phyloP scores from a whole-genome alignment of 2,113 vertebrate genomes.

The Indicator maculatus region DNA sequence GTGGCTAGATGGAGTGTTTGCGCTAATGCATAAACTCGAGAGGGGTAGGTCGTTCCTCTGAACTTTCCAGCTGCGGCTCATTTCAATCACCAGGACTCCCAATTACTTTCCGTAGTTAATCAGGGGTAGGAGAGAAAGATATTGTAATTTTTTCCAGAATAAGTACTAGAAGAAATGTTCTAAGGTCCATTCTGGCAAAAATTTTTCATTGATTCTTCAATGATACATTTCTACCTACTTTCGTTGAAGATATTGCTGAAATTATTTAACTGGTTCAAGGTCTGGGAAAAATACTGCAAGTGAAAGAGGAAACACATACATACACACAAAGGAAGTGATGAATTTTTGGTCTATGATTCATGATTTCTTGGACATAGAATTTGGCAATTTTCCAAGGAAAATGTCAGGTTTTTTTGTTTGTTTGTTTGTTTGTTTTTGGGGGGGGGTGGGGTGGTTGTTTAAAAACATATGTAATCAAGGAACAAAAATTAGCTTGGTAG shows the following conservation, averaged over 20 bases:
- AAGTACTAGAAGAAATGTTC: neutral
- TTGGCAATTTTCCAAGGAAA: neutral
- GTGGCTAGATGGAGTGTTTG: neutral
- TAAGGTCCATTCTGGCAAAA: neutral
- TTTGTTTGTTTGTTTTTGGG: too few relatives aligned
- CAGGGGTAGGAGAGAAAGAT: neutral
- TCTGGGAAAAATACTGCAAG: neutral
- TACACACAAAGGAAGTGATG: neutral
- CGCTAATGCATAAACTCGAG: fast-evolving
- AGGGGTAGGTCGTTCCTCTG: neutral
- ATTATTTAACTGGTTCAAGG: neutral
- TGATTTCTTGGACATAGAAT: neutral
- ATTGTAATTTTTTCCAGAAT: too few relatives aligned
- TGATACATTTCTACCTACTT: neutral
- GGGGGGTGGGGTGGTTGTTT: too few relatives aligned
- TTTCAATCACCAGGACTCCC: neutral
- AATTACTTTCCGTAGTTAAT: neutral
- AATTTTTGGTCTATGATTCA: neutral
- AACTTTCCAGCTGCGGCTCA: neutral
- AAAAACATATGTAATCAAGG: neutral
- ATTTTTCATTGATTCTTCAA: neutral
- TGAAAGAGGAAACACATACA: neutral
- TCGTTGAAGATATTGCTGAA: neutral
- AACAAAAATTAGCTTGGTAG: neutral
- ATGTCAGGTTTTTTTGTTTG: too few relatives aligned